Evolutionary conservation across 23 tunicate genomes (phyloP), one percentile per base, ranked within the genome.

Genomic region (Styela plicata): DNA sequence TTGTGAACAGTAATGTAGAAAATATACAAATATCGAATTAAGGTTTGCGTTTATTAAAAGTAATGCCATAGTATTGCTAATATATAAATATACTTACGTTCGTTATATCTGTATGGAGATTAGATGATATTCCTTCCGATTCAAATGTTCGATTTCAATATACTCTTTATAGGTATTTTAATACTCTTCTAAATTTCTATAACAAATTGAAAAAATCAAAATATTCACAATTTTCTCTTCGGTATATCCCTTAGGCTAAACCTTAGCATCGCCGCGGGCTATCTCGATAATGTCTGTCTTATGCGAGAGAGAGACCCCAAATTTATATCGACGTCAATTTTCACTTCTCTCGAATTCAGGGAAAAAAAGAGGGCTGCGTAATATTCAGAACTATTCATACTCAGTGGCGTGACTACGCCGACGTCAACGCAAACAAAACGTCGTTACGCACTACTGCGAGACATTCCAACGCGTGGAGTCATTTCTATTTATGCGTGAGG

Each of bases 351-450:
- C 66, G 81, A 27, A 52, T 36, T 29, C 64, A 0, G 53, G 18
- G 81, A 76, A 29, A 76, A 76, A 76, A 76, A n/a, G 0, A 57
- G 65, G 10, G 13, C 19, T 32, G 16, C 24, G 37, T 31, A 1
- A 73, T 33, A 71, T 31, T 71, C 16, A 73, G 30, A 16, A 73
- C 52, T 16, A 73, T 33, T 73, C 37, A 32, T 24, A 33, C 18
- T 28, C 37, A 2, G 37, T 16, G 78, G 29, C 66, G 81, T 76
- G 32, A 53, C 81, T 20, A 24, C 81, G 81, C 27, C 81, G 81
- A 76, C 81, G 81, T 76, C 81, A 76, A 76, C 81, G 81, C 81
- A 76, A 76, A 44, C 65, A 76, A 76, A 76, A 44, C 24, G 44
- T 52, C 31, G 17, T 44, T 36, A 52, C 81, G 64, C 81, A 26